Percentiles rank a stretch among this genome's conserved stretches.
These are phyloP conservation scores for Argyrosomus japonicus DNA, from an alignment of 2,113 vertebrate genomes.

Conservation along the genomic window DNA sequence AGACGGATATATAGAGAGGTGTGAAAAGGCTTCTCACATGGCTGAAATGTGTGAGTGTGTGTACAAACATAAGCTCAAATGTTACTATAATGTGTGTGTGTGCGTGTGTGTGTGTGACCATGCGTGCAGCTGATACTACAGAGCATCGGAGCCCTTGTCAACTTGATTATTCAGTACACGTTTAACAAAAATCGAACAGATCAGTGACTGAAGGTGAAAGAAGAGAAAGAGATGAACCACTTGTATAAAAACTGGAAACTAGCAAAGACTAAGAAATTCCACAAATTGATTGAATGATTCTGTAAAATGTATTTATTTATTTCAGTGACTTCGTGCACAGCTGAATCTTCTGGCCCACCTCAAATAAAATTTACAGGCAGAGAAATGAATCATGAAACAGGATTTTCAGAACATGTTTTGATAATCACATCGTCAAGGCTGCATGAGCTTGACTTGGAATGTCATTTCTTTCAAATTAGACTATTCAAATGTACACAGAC, in stretches of 20 bases:
- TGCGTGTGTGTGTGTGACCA: background rate
- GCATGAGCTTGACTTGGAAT: constrained; percentile 13
- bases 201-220: background rate
- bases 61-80: background rate
- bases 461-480: constrained; percentile 3
- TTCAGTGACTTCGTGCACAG: background rate
- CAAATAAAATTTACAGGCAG: too few relatives aligned
- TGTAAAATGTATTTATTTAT: background rate
- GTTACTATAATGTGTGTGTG: background rate
- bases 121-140: background rate
- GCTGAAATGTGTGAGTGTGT: constrained; percentile 42
- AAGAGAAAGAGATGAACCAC: background rate
- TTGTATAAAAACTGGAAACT: background rate
- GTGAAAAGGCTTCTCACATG: constrained; percentile 62
- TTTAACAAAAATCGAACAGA: constrained; percentile 12
- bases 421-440: constrained; percentile 13
- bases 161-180: constrained; percentile 13
- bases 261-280: too few relatives aligned
- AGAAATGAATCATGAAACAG: background rate
- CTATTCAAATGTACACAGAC: background rate
- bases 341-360: background rate
- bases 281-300: background rate
- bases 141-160: constrained; percentile 31
- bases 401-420: background rate
- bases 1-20: constrained; percentile 43